These are phyloP conservation scores for Ophioninae sp. DNA, from an alignment of 2,888 invertebrate species.

Conservation along the genomic window DNA sequence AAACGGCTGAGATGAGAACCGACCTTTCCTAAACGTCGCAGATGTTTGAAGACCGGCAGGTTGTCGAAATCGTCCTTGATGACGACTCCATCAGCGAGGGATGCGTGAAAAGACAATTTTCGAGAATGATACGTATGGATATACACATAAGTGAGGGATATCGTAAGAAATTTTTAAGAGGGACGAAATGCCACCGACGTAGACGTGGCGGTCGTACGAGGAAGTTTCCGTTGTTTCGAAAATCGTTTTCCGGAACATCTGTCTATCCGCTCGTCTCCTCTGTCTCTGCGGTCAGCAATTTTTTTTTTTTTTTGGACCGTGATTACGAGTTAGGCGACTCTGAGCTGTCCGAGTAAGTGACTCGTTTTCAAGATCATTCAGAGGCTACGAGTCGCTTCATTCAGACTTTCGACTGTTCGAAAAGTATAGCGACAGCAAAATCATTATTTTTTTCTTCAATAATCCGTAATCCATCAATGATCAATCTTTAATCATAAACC, in stretches of 20 bases:
- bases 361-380: slow-evolving; percentile 59
- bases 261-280: slow-evolving; percentile 26
- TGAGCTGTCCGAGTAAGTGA: slow-evolving; percentile 48
- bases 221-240: slow-evolving; percentile 39
- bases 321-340: slow-evolving; percentile 34
- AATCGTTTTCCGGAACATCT: slow-evolving; percentile 61
- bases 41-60: slow-evolving; percentile 34
- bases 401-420: slow-evolving; percentile 52
- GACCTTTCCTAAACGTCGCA: slow-evolving; percentile 34
- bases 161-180: slow-evolving; percentile 3
- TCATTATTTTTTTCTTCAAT: slow-evolving; percentile 37
- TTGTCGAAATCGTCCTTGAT: slow-evolving; percentile 34
- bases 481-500: too few relatives aligned
- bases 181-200: not conserved
- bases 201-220: slow-evolving; percentile 4
- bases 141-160: not conserved
- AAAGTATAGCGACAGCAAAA: slow-evolving; percentile 57
- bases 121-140: slow-evolving; percentile 1
- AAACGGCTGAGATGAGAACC: not conserved
- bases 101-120: slow-evolving; percentile 53
- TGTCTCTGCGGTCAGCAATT: slow-evolving; percentile 41
- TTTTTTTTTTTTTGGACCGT: slow-evolving; percentile 37
- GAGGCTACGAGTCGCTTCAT: slow-evolving; percentile 46
- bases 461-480: not conserved
- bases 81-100: slow-evolving; percentile 49